Evolutionary conservation across 1,140 invertebrate species (phyloP), one percentile per base, ranked within the genome.

Genomic region (Caenorhabditis inopinata): DNA sequence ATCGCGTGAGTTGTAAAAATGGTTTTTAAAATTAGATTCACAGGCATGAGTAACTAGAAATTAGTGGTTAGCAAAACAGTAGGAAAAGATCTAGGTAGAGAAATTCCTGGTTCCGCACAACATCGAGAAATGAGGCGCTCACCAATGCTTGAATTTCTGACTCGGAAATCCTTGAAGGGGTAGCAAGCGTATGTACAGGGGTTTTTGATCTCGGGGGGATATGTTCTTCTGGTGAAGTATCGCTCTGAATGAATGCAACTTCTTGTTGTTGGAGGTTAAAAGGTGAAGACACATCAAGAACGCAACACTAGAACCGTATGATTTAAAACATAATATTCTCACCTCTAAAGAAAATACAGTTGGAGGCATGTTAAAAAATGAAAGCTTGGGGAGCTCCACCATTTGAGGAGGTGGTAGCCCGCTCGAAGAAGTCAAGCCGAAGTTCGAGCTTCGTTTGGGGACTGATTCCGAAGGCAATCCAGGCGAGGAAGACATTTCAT

Each of bases 391-490:
- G 11, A 68, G 58, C 12, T 68, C 32, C 3, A 68, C 58, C 58
- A 68, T 68, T 38, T 68, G 58, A 9, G 58, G 58, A 0, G 58
- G 58, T 68, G 58, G 58, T 21, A 68, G n/a, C 9, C 14, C 58
- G n/a, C n/a, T 68, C 7, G 58, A 38, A 21, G 58, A 4, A 7
- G 58, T 6, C n/a, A 16, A 29, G 21, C 32, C 58, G n/a, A 68
- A 68, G 21, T 68, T 68, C n/a, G 58, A 68, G n/a, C 58, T 68
- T 3, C 58, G 29, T 68, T 68, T 68, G 3, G n/a, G 58, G 58
- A 53, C 21, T 25, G 27, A 14, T 11, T 21, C 7, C 2, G 27
- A 32, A 21, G 3, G 11, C 58, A 9, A 11, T 21, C 14, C 4
- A 23, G 4, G 32, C 2, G 58, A 21, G 1, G 32, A 2, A 0